phyloP scores from a whole-genome alignment of 2,113 vertebrate genomes.

The Scophthalmus maximus region DNA sequence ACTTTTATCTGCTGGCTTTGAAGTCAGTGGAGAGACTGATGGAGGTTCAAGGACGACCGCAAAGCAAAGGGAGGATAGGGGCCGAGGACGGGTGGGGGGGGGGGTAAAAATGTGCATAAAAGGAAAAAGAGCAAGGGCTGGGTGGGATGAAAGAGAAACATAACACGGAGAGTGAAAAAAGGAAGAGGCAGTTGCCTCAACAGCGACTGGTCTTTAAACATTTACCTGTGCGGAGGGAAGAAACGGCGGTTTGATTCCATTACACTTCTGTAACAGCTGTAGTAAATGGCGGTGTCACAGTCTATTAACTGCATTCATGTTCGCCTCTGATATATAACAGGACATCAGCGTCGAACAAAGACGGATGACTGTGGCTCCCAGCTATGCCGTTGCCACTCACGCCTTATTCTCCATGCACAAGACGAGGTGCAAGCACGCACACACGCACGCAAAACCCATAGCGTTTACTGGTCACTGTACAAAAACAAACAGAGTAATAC shows the following conservation, averaged over 20 bases:
- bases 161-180: slow-evolving; percentile 13
- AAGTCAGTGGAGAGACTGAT: slow-evolving; percentile 58
- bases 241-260: slow-evolving; percentile 83
- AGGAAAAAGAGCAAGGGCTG: neutral
- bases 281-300: slow-evolving; percentile 87
- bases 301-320: slow-evolving; percentile 87
- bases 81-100: neutral
- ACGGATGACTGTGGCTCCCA: slow-evolving; percentile 78
- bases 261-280: slow-evolving; percentile 85
- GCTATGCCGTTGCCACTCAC: slow-evolving; percentile 61
- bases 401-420: slow-evolving; percentile 60
- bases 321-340: slow-evolving; percentile 82
- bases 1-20: slow-evolving; percentile 72
- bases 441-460: slow-evolving; percentile 3
- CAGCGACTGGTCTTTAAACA: slow-evolving; percentile 74
- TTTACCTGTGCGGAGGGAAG: slow-evolving; percentile 79
- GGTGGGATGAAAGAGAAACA: slow-evolving; percentile 26
- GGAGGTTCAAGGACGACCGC: slow-evolving; percentile 73
- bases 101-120: neutral
- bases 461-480: neutral
- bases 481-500: slow-evolving; percentile 30
- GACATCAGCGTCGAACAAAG: slow-evolving; percentile 81
- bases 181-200: slow-evolving; percentile 33
- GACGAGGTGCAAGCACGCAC: slow-evolving; percentile 12
- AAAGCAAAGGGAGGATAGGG: neutral